Base-by-base conservation (phyloP, 2,888 invertebrate genomes). In the Eustalomyia histrio region DNA sequence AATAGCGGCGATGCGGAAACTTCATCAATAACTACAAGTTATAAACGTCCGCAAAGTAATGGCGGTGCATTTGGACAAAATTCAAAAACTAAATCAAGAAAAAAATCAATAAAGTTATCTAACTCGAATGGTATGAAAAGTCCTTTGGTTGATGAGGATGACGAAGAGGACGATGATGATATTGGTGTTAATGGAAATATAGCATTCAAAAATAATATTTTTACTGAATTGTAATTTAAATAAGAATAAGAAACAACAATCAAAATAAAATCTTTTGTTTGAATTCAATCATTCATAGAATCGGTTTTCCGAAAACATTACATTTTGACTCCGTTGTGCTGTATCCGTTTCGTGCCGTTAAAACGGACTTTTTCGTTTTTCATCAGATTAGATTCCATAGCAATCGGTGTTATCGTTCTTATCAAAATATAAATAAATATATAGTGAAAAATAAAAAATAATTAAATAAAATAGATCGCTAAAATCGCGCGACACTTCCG, bases 201-300 rank as follows among this genome's bases (percentile, higher is more conserved):
- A 12, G 57, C 74, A 16, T 43, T 81, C 57, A 81, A 57, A 60
- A 69, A 71, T 55, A 53, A 71, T 29, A 78, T 76, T 65, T 74
- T 65, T 53, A 78, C 78, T 2, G 78, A 81, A 50, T 29, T 81
- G 16, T 81, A 71, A 69, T 14, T 4, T 43, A 43, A 43, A 1
- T 2, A 14, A 43, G n/a, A 43, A 43, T 43, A 35, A 7, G 35
- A 35, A 35, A 5, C 2, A 35, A 12, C 1, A 35, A 10, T 35
- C 35, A 35, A 10, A 6, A 24, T 24, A 2, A 24, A 24, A 24
- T 24, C 24, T 5, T 2, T 24, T 2, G 24, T 3, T 24, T 2
- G 5, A 24, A 5, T 24, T 24, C 5, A 24, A 2, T 24, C 5
- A 3, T 24, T n/a, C n/a, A n/a, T n/a, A n/a, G n/a, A n/a, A n/a